Percentiles rank a stretch among this genome's conserved stretches.
Conservation (phyloP, 2,113 vertebrate genomes). For the Psephotus haematonotus region DNA sequence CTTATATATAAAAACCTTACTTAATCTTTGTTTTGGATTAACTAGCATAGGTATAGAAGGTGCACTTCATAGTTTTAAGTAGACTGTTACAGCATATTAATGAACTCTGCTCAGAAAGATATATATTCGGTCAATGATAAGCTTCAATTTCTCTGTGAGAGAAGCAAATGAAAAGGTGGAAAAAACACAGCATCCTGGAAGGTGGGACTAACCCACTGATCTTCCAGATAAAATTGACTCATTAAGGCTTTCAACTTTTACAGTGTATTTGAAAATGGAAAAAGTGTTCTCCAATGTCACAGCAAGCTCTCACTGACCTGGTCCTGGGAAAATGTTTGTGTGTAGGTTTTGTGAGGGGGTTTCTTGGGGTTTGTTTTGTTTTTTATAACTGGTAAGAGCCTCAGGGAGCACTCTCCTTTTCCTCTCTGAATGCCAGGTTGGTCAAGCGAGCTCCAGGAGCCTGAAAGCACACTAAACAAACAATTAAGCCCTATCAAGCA, state of each 20-base stretch:
- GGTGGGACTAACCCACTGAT: constrained; percentile 16
- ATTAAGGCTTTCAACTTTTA: neutral
- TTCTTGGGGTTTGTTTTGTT: neutral
- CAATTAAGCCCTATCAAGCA: neutral
- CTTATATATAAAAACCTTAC: constrained; percentile 53
- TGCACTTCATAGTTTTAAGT: constrained; percentile 32
- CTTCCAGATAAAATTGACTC: constrained; percentile 34
- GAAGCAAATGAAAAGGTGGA: constrained; percentile 34
- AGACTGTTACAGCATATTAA: constrained; percentile 56
- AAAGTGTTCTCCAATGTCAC: neutral
- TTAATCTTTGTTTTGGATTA: constrained; percentile 73
- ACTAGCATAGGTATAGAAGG: constrained; percentile 7
- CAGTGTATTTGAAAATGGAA: neutral
- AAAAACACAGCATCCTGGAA: neutral
- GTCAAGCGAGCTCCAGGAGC: neutral
- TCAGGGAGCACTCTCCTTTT: neutral
- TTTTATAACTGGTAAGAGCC: neutral
- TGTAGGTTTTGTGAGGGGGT: neutral
- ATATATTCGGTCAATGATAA: neutral
- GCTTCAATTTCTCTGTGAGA: neutral
- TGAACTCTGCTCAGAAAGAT: constrained; percentile 13
- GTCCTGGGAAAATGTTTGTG: neutral
- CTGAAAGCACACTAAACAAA: neutral
- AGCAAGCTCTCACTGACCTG: neutral
- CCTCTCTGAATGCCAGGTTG: neutral